Evolutionary conservation across 2,113 vertebrate species (phyloP), one percentile per base, ranked within the genome.

Genomic region (Hemiscyllium ocellatum): DNA sequence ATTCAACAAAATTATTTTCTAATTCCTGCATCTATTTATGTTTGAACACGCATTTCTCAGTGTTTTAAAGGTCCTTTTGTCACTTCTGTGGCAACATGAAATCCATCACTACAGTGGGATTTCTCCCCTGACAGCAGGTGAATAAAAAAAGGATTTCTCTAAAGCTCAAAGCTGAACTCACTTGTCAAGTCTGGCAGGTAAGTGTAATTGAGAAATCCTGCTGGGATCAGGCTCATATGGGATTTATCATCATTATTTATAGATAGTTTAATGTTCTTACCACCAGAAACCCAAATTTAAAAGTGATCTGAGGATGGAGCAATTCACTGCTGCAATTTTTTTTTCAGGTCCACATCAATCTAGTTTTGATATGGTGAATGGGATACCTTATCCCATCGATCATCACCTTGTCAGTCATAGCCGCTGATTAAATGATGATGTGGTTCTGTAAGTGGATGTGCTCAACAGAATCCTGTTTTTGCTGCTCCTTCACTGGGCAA

Each of bases 131-230:
- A 93, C 89, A 66, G 61, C n/a, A 68, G 56, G 56, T 65, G 89
- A 66, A 65, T 93, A 20, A 68, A 93, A 66, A 20, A 66, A 91
- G 33, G 89, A 91, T 93, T 66, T 93, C 89, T 66, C 89, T 47
- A 22, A 66, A 68, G 61, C 89, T 66, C 61, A 93, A 66, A 61
- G 33, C 89, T 93, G 89, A 93, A 93, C 61, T 93, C 61, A 93
- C 89, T 66, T 66, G 61, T 93, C 89, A 93, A 68, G 33, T 66
- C 61, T 93, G 61, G 61, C 61, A 93, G 89, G 65, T n/a, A 66
- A 93, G 89, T 93, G 61, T 93, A 93, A 93, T 93, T 93, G 89
- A 93, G 89, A 93, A 93, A 93, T 93, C 61, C 89, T 66, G 33
- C 61, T 93, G 89, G 61, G 89, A 68, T n/a, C 66, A 37, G 89